Evolutionary conservation across 2,888 invertebrate genomes (phyloP), one percentile per base, ranked within the genome.

Genomic region (Malacosoma neustria): DNA sequence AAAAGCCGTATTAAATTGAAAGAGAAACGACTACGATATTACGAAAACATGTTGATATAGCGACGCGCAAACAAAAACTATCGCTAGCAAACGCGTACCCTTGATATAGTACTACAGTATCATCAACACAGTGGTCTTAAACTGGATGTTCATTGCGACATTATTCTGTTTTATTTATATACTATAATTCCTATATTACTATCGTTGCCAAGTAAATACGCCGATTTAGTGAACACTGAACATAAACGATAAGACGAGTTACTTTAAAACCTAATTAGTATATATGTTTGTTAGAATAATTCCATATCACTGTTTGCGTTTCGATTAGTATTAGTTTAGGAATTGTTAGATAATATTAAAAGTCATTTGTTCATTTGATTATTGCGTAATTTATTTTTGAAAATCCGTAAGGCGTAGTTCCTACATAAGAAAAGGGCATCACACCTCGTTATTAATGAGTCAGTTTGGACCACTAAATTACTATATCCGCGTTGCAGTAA

Each of bases 31-130:
- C n/a, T n/a, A n/a, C n/a, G 35, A 33, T 46, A 54, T 51, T 54
- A 60, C 42, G 51, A 57, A 57, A 57, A 56, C 69, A 68, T 60
- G 58, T 58, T 59, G 49, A 48, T 54, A 48, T 51, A 52, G 47
- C 65, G 60, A 61, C 55, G 63, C 56, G 51, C 67, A 59, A 65
- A 65, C 61, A 59, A 62, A 40, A 56, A 79, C 76, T 71, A 68
- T 66, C 59, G 43, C 42, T 43, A 54, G 61, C 60, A 62, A 62
- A 65, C 65, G 69, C 53, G 55, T 47, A 47, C 44, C 49, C 46
- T 41, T 43, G 45, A 49, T 49, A 48, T 51, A 52, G 33, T 41
- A 38, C 37, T 40, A 47, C 48, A 41, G 4, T 22, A 22, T 22
- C 22, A 45, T 39, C 41, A 37, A 44, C 61, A 50, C 56, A 54